phyloP scores from a whole-genome alignment of 2,113 vertebrate genomes.

The Pithys albifrons region DNA sequence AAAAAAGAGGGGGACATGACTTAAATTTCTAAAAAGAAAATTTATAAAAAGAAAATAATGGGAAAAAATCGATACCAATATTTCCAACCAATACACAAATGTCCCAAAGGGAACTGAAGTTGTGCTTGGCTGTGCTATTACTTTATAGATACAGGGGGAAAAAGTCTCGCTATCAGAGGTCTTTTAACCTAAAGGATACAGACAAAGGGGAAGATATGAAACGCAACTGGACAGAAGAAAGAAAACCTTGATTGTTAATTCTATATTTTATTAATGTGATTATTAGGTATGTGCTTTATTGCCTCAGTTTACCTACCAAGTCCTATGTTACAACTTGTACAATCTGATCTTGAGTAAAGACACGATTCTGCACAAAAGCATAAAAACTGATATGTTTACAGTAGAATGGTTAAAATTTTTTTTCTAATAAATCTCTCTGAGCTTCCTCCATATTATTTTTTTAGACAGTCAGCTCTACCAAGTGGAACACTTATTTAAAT shows the following conservation, averaged over 20 bases:
- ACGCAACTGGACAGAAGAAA: not conserved
- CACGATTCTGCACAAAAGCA: not conserved
- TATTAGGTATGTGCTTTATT: not conserved
- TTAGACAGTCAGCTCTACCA: not conserved
- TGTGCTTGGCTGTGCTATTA: not conserved
- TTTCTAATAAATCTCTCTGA: slow-evolving; percentile 7
- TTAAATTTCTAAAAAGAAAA: no score
- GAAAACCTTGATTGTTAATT: not conserved
- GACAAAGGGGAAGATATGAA: not conserved
- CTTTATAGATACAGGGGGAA: not conserved
- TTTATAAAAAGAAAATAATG: not conserved
- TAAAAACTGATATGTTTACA: not conserved
- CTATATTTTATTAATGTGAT: not conserved
- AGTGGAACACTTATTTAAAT: slow-evolving; percentile 44
- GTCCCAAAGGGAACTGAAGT: not conserved
- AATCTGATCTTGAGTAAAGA: slow-evolving; percentile 9
- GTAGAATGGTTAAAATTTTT: not conserved
- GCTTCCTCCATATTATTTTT: not conserved
- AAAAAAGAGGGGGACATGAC: not conserved
- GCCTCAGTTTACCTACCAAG: not conserved
- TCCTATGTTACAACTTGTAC: not conserved
- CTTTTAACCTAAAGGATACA: not conserved
- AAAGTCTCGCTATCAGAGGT: not conserved
- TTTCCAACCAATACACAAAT: not conserved
- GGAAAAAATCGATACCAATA: not conserved